These are phyloP conservation scores for Anorthoa munda DNA, from an alignment of 2,888 invertebrate species.

Conservation along the genomic window DNA sequence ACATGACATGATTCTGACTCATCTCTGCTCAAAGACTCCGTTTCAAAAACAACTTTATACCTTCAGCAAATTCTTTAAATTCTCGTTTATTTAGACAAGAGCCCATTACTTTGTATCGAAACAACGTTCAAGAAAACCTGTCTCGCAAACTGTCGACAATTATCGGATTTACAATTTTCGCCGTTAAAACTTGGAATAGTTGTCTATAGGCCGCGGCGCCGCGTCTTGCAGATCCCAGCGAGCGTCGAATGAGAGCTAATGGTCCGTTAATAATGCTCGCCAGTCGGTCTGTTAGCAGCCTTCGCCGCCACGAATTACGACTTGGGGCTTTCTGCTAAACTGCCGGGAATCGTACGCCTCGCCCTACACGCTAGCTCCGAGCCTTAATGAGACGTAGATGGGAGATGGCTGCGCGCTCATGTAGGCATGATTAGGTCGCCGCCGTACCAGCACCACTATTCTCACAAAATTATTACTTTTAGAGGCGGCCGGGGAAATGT, in stretches of 20 bases:
- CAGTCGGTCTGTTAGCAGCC: constrained; percentile 84
- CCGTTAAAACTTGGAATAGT: constrained; percentile 54
- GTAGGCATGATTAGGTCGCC: constrained; percentile 73
- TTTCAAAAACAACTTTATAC: constrained; percentile 5
- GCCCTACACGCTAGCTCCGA: constrained; percentile 67
- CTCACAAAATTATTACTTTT: constrained; percentile 63
- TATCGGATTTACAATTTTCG: constrained; percentile 70
- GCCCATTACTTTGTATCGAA: constrained; percentile 29
- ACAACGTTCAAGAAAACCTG: constrained; percentile 41
- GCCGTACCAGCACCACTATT: constrained; percentile 59
- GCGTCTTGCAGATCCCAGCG: constrained; percentile 74
- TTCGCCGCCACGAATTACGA: constrained; percentile 83
- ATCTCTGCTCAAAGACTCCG: background rate
- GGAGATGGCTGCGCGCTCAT: constrained; percentile 69
- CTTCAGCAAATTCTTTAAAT: constrained; percentile 4
- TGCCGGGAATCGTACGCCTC: constrained; percentile 80
- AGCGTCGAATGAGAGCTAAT: constrained; percentile 85
- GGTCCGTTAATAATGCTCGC: constrained; percentile 87
- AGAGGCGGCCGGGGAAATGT: constrained; percentile 55
- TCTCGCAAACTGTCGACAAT: constrained; percentile 59
- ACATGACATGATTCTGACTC: background rate
- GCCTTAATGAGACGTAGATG: constrained; percentile 78
- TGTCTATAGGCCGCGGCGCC: constrained; percentile 62
- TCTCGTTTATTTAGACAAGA: constrained; percentile 25
- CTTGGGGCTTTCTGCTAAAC: constrained; percentile 81